Conservation (phyloP, 2,888 invertebrate species). For the Callyntrura sp. region DNA sequence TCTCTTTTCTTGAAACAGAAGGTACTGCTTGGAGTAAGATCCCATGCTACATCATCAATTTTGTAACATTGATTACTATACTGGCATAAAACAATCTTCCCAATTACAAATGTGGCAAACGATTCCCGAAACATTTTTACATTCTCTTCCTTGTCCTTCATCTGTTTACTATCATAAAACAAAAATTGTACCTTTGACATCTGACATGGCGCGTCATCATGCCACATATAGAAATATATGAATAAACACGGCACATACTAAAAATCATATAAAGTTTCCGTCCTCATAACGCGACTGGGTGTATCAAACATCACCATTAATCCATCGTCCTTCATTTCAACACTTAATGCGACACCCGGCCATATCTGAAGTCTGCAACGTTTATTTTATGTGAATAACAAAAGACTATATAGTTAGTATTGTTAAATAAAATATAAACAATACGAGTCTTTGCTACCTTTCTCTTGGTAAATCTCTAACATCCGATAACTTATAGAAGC, state of each 20-base stretch:
- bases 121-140: constrained; percentile 54
- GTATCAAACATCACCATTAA: constrained; percentile 95
- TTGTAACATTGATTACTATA: constrained; percentile 96
- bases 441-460: constrained; percentile 86
- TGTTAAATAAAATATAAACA: too few species aligned
- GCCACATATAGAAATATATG: too few species aligned
- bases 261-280: constrained; percentile 88
- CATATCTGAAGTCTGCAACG: constrained; percentile 91
- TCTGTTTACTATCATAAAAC: constrained; percentile 16
- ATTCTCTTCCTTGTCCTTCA: too few species aligned
- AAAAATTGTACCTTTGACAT: too few species aligned
- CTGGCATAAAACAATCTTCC: constrained; percentile 90
- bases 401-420: too few species aligned
- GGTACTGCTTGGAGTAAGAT: constrained; percentile 89
- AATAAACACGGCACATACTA: constrained; percentile 73
- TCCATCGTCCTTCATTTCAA: constrained; percentile 95
- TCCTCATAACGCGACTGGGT: constrained; percentile 93
- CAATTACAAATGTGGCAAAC: constrained; percentile 85
- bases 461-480: constrained; percentile 86
- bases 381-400: background rate
- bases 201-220: too few species aligned
- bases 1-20: constrained; percentile 87
- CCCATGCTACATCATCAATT: constrained; percentile 94
- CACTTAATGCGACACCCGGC: constrained; percentile 96
- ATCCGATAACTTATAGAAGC: constrained; percentile 91